Evolutionary conservation across 2,888 invertebrate species (phyloP).

Genomic region (Leptogaster cylindrica): DNA sequence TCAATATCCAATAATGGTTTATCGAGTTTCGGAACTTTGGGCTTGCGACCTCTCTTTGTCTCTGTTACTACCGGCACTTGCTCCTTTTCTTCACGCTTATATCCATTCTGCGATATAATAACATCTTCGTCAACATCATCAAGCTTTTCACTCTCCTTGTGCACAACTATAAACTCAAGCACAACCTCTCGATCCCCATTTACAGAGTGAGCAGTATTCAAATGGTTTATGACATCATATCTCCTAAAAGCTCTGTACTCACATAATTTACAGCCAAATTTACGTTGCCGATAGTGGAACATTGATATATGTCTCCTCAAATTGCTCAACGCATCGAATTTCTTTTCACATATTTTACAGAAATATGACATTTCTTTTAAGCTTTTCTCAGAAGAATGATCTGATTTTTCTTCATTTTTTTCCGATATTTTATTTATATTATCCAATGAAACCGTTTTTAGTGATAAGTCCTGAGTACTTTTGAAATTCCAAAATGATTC

Average conservation of each 20-base stretch:
- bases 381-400: neutral
- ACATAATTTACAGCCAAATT: constrained; percentile 79
- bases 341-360: constrained; percentile 60
- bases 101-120: constrained; percentile 6
- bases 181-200: constrained; percentile 64
- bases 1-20: constrained; percentile 19
- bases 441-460: constrained; percentile 57
- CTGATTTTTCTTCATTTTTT: constrained; percentile 28
- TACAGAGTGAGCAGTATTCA: constrained; percentile 69
- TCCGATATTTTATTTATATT: constrained; percentile 46
- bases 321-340: constrained; percentile 60
- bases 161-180: constrained; percentile 56
- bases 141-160: constrained; percentile 56
- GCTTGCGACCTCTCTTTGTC: constrained; percentile 48
- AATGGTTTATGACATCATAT: constrained; percentile 71
- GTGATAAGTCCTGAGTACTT: constrained; percentile 53
- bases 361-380: constrained; percentile 51
- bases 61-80: constrained; percentile 12
- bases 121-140: constrained; percentile 56
- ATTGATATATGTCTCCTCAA: constrained; percentile 61
- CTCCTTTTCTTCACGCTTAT: neutral
- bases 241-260: constrained; percentile 72
- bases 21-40: constrained; percentile 48
- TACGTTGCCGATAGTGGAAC: constrained; percentile 63
- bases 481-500: constrained; percentile 57